These are phyloP conservation scores for Scalopus aquaticus DNA, from an alignment of 2,113 vertebrate species.

Conservation along the genomic window DNA sequence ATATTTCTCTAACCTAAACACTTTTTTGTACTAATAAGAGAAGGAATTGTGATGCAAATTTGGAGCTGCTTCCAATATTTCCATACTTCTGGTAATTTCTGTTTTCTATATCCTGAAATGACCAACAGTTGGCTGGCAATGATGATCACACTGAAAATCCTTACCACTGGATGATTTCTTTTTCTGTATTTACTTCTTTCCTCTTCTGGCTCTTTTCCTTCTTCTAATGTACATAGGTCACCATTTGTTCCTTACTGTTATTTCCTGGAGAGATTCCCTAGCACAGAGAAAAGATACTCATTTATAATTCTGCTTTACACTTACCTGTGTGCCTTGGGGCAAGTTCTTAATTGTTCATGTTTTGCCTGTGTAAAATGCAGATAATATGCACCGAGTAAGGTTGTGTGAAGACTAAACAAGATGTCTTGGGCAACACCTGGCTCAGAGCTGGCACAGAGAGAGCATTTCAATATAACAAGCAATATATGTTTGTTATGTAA, in stretches of 20 bases:
- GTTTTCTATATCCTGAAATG: not conserved
- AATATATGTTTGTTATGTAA: not conserved
- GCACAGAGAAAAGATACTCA: not conserved
- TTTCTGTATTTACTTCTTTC: not conserved
- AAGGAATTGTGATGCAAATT: not conserved
- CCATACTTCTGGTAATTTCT: not conserved
- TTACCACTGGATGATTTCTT: not conserved
- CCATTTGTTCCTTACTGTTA: not conserved
- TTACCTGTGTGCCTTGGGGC: not conserved
- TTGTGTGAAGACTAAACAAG: not conserved
- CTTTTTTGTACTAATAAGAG: not conserved
- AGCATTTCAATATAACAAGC: not conserved
- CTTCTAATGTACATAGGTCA: not conserved
- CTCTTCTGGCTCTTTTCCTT: not conserved
- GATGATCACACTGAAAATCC: not conserved
- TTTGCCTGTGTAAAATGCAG: not conserved
- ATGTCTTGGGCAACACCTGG: not conserved
- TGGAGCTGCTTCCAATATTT: not conserved
- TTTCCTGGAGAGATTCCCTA: not conserved
- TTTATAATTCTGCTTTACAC: not conserved
- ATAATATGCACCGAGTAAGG: not conserved
- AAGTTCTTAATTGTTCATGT: not conserved
- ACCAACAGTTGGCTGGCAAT: not conserved
- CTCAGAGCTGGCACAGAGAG: not conserved
- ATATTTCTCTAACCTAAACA: not conserved